These are phyloP conservation scores for Aphrophora alni DNA, from an alignment of 2,888 invertebrate species.

Conservation along the genomic window DNA sequence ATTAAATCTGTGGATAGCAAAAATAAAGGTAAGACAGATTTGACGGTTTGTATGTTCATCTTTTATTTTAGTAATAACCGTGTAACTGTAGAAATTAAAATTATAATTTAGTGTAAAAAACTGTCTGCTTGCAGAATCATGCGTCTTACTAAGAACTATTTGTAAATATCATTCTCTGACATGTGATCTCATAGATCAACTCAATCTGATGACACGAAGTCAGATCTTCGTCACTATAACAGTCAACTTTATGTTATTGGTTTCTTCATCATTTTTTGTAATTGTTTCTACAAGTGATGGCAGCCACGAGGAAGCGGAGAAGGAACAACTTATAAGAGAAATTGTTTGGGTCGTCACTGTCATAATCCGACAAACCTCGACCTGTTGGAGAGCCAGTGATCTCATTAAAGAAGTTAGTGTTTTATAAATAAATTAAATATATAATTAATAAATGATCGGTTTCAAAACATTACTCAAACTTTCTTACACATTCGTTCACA, in stretches of 20 bases:
- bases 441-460: no score
- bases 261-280: neutral
- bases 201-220: neutral
- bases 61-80: no score
- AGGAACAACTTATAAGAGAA: neutral
- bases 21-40: no score
- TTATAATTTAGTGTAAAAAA: neutral
- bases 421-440: no score
- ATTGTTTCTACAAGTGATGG: neutral
- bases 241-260: neutral
- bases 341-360: neutral
- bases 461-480: no score
- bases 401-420: neutral
- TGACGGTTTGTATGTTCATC: no score
- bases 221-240: neutral
- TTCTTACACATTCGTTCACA: no score
- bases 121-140: neutral
- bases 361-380: neutral
- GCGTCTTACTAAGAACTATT: neutral
- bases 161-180: neutral
- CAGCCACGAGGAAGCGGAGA: neutral
- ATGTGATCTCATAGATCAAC: neutral
- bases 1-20: neutral
- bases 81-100: neutral
- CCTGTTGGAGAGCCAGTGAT: neutral